These are phyloP conservation scores for Dasysyrphus albostriatus DNA, from an alignment of 2,888 invertebrate genomes.

Conservation along the genomic window DNA sequence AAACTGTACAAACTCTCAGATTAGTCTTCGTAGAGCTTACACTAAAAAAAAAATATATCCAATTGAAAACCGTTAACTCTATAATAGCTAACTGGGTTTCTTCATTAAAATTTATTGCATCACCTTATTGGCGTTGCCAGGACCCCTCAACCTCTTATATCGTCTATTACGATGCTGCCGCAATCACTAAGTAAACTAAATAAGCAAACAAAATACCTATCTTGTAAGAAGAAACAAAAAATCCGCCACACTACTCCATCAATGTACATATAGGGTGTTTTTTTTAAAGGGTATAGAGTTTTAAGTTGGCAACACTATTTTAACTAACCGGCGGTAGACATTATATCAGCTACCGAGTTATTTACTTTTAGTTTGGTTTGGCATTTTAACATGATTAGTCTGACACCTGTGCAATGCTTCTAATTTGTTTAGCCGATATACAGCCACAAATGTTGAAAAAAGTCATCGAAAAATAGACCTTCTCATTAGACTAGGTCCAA, in stretches of 20 bases:
- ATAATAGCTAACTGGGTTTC: constrained; percentile 59
- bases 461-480: no score
- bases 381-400: no score
- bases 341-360: no score
- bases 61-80: constrained; percentile 53
- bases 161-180: background rate
- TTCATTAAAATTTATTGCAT: constrained; percentile 70
- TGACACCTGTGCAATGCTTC: no score
- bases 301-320: no score
- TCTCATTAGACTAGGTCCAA: no score
- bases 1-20: background rate
- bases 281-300: no score
- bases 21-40: constrained; percentile 11
- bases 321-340: no score
- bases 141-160: background rate
- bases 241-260: background rate
- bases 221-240: background rate
- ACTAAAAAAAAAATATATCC: constrained; percentile 35
- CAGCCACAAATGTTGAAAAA: no score
- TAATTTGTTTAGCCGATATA: no score
- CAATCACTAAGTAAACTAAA: constrained; percentile 62
- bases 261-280: background rate
- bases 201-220: constrained; percentile 37
- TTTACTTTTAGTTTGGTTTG: no score
- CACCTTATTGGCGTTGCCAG: constrained; percentile 34